Evolutionary conservation across 2,888 invertebrate species (phyloP).

Genomic region (Neelides folsomi): DNA sequence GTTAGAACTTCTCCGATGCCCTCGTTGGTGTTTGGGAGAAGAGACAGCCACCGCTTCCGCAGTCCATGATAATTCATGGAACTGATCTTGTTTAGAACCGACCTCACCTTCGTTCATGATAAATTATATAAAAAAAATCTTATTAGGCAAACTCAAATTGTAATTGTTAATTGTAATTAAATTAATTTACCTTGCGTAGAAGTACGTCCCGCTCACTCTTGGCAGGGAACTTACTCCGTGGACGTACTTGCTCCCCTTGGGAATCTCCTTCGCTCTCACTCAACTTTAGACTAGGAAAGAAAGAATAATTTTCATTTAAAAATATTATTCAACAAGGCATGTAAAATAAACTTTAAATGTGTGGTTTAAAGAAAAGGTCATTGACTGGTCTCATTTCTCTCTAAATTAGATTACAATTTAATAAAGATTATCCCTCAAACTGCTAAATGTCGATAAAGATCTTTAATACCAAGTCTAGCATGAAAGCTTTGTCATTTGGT

Average conservation of each 20-base stretch:
- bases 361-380: no score
- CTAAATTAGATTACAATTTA: no score
- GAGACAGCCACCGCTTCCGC: conserved; percentile 25
- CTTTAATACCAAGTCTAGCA: no score
- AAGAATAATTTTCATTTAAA: no score
- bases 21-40: conserved; percentile 19
- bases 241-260: conserved; percentile 4
- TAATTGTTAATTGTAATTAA: background rate
- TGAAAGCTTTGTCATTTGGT: no score
- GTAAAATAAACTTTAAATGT: no score
- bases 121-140: conserved; percentile 1
- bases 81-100: conserved; percentile 31
- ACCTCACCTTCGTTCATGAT: conserved; percentile 31
- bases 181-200: conserved; percentile 22
- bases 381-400: no score
- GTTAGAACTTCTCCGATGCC: conserved; percentile 25
- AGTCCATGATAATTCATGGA: conserved; percentile 27
- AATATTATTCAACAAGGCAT: no score
- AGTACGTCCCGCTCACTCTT: conserved; percentile 28
- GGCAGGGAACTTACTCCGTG: conserved; percentile 21
- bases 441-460: no score
- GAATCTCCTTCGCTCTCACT: no score
- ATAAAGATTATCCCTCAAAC: no score
- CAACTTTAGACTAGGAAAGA: no score
- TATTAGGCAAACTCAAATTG: background rate